phyloP scores from a whole-genome alignment of 2,113 vertebrate genomes.

The Vulpes ferrilata region DNA sequence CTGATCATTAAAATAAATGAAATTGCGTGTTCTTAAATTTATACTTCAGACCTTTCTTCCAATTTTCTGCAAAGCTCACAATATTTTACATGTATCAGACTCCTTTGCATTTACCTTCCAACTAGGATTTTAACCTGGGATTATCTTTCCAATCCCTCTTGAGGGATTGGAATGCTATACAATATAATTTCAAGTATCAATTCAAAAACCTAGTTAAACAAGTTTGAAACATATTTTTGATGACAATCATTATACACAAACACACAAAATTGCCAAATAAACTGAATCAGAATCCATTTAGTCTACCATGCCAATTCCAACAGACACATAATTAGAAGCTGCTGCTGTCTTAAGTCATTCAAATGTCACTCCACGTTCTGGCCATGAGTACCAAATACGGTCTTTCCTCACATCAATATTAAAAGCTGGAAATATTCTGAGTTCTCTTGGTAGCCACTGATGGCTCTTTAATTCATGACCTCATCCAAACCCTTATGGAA shows the following conservation, averaged over 20 bases:
- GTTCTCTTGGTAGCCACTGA: neutral
- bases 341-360: neutral
- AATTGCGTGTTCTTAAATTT: neutral
- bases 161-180: neutral
- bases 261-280: neutral
- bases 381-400: neutral
- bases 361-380: neutral
- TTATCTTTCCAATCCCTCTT: neutral
- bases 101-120: neutral
- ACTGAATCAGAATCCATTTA: neutral
- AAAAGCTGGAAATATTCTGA: neutral
- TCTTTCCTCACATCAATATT: neutral
- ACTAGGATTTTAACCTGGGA: neutral
- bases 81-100: neutral
- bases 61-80: neutral
- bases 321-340: neutral
- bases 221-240: neutral
- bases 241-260: neutral
- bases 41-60: neutral
- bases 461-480: neutral
- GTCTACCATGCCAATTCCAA: neutral
- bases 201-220: neutral
- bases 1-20: neutral
- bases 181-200: neutral
- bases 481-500: neutral